A percentile compares a stretch with the other conserved stretches of the same genome.
Evolutionary conservation across 2,888 invertebrate species (phyloP).

Genomic region (Cheiracanthium punctorium): DNA sequence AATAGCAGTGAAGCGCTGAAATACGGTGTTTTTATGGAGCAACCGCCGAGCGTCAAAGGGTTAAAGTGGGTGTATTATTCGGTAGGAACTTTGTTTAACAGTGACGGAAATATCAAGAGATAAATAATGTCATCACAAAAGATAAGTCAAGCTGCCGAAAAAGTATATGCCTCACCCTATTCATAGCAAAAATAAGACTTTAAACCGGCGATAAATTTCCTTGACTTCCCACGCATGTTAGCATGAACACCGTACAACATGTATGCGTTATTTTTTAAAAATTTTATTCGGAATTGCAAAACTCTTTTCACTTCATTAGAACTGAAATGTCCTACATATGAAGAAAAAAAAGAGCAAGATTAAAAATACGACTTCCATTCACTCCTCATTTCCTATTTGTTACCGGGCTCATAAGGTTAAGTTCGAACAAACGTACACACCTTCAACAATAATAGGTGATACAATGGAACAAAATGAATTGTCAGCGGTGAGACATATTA

Average conservation of each 20-base stretch:
- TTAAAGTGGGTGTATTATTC: no score
- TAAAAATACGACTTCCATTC: neutral
- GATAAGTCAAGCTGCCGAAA: neutral
- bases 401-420: neutral
- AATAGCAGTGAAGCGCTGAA: no score
- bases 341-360: neutral
- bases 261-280: no score
- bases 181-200: no score
- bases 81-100: no score
- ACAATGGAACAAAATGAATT: neutral
- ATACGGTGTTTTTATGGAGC: no score
- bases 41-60: no score
- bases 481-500: neutral
- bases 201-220: neutral
- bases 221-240: constrained; percentile 9
- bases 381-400: neutral
- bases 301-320: neutral
- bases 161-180: no score
- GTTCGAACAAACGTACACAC: neutral
- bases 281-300: no score
- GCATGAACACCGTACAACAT: neutral
- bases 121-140: neutral
- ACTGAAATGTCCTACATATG: neutral
- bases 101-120: no score
- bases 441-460: neutral